phyloP scores from a whole-genome alignment of 2,113 vertebrate genomes.

The Spermophilus dauricus region DNA sequence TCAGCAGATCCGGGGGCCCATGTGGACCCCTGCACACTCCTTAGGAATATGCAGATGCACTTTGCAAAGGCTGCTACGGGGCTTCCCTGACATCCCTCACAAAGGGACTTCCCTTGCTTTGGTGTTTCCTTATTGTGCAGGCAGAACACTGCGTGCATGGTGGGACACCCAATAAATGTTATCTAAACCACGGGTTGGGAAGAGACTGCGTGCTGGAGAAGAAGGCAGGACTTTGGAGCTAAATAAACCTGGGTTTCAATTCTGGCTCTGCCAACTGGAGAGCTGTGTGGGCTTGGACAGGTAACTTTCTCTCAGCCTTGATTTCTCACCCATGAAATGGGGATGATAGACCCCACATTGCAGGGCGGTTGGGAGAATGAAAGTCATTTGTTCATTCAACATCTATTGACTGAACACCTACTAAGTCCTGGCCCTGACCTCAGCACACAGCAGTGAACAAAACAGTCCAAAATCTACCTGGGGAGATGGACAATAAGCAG shows the following conservation, averaged over 20 bases:
- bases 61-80: neutral
- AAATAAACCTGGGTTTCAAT: constrained; percentile 15
- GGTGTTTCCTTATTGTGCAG: neutral
- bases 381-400: neutral
- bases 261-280: neutral
- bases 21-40: neutral
- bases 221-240: constrained; percentile 55
- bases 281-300: neutral
- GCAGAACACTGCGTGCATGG: no score
- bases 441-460: neutral
- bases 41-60: neutral
- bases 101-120: neutral
- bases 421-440: neutral
- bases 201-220: neutral
- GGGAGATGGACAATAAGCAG: neutral
- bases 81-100: neutral
- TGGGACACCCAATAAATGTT: neutral
- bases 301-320: neutral
- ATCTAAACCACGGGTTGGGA: neutral
- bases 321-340: neutral
- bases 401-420: neutral
- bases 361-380: neutral
- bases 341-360: neutral
- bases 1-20: neutral
- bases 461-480: neutral